These are phyloP conservation scores for Oreocharis arfaki DNA, from an alignment of 2,113 vertebrate genomes.

Conservation along the genomic window DNA sequence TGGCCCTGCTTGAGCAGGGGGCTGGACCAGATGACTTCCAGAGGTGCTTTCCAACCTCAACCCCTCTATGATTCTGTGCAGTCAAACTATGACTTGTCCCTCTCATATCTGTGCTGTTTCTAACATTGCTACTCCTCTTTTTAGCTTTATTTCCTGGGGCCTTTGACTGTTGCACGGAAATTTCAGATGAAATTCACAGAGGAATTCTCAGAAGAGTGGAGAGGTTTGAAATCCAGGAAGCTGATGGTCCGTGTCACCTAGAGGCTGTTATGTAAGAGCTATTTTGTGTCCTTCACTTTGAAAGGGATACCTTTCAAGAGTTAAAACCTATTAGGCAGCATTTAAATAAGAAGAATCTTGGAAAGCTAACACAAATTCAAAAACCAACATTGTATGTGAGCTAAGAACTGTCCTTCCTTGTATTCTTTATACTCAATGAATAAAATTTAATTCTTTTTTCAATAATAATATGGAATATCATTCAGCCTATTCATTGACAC, in stretches of 20 bases:
- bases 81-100: neutral
- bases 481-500: neutral
- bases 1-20: neutral
- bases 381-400: neutral
- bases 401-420: neutral
- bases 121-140: constrained; percentile 17
- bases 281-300: neutral
- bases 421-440: neutral
- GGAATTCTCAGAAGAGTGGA: constrained; percentile 62
- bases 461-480: neutral
- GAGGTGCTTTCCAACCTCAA: neutral
- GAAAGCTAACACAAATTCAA: neutral
- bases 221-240: constrained; percentile 63
- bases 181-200: constrained; percentile 59
- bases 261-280: constrained; percentile 74
- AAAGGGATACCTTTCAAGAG: neutral
- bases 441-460: neutral
- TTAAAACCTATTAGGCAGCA: neutral
- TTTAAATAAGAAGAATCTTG: neutral
- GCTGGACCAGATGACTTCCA: neutral
- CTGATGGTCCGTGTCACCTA: constrained; percentile 63
- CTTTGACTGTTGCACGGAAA: constrained; percentile 67
- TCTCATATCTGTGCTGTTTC: neutral
- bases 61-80: neutral
- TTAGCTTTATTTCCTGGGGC: constrained; percentile 70